Evolutionary conservation across 2,113 vertebrate species (phyloP), one percentile per base, ranked within the genome.

Genomic region (Conger conger): DNA sequence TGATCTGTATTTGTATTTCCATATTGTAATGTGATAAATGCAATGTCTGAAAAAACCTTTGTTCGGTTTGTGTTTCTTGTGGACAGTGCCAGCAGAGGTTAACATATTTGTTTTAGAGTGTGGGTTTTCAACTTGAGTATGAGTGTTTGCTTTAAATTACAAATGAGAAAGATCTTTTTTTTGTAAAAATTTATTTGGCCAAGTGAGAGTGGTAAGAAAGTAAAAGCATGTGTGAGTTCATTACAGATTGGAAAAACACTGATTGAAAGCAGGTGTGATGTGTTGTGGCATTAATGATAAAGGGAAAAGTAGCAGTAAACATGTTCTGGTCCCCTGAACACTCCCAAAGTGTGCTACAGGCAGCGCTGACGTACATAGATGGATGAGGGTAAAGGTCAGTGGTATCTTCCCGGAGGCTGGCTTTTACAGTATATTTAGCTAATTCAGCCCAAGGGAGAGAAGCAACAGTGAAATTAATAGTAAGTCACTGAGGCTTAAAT

Each of bases 211-310:
- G 9, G n/a, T n/a, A 11, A n/a, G 13, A 23, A 73, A 73, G 9
- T 33, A 33, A 73, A n/a, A 33, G 5, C 68, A 73, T 73, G 68
- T 73, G 0, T 33, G 11, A 73, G 68, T 73, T 73, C n/a, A 13
- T 73, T 20, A 73, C 11, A 73, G n/a, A 63, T 50, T 9, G 45
- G 45, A 1, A 50, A 50, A 50, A 15, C 40, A 50, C 45, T 11
- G 68, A 73, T 73, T n/a, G n/a, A 73, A 73, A 73, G 5, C 68
- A 73, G 68, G n/a, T 73, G 68, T n/a, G n/a, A n/a, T 33, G n/a
- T 73, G 27, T 73, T 23, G 68, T 3, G 33, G 1, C 68, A 73
- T 23, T 7, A 73, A 33, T 73, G 15, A 33, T 30, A 13, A 73
- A 33, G n/a, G 68, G n/a, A 13, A 33, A 9, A 33, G 27, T n/a